phyloP scores from a whole-genome alignment of 1,140 invertebrate species.

The Listronotus oregonensis region DNA sequence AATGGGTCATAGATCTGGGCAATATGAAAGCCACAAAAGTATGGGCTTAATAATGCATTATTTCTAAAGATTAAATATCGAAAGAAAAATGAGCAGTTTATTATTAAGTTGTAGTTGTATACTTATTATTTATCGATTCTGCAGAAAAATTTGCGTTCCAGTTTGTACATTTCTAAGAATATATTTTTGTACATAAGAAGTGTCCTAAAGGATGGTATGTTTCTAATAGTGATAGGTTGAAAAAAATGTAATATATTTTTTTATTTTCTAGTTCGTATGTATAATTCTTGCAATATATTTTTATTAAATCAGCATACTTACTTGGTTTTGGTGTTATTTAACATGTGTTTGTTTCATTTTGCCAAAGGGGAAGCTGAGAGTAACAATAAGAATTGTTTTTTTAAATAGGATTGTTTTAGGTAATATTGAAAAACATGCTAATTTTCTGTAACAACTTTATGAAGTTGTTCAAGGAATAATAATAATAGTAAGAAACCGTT shows the following conservation, averaged over 20 bases:
- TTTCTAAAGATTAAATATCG: too few relatives aligned
- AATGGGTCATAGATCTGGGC: too few relatives aligned
- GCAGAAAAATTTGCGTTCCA: neutral
- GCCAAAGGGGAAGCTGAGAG: neutral
- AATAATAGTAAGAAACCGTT: too few relatives aligned
- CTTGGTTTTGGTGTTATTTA: constrained; percentile 20
- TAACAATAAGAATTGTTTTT: neutral
- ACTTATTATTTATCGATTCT: neutral
- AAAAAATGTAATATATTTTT: constrained; percentile 33
- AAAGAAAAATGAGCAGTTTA: too few relatives aligned
- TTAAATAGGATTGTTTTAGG: too few relatives aligned
- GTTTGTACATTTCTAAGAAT: constrained; percentile 1
- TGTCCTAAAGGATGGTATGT: constrained; percentile 10
- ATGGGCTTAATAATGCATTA: too few relatives aligned
- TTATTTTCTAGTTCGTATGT: constrained; percentile 30
- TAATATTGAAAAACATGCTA: too few relatives aligned
- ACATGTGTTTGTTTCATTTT: neutral
- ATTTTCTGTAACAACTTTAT: too few relatives aligned
- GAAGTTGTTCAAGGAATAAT: too few relatives aligned
- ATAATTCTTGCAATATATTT: constrained; percentile 36
- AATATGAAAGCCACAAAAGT: too few relatives aligned
- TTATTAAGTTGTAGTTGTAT: too few relatives aligned
- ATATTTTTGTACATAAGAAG: constrained; percentile 17
- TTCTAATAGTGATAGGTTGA: constrained; percentile 9
- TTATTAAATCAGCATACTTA: constrained; percentile 10